Percentiles rank a stretch among this genome's conserved stretches.
Conservation (phyloP, 2,113 vertebrate species). For the Myotis davidii region DNA sequence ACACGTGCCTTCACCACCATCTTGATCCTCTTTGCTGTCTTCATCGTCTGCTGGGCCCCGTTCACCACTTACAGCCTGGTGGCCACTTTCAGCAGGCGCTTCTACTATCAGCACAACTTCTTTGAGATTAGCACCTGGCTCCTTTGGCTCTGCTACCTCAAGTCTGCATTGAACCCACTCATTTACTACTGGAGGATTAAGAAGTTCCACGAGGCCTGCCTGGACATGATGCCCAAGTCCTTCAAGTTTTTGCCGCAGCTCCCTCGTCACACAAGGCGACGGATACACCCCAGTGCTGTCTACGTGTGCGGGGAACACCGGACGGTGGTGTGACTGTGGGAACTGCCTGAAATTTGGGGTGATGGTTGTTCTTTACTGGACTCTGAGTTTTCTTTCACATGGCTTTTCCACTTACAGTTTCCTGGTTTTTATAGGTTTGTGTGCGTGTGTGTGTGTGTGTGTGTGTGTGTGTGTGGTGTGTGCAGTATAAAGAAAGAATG, state of each 20-base stretch:
- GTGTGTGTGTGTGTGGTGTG: slow-evolving; percentile 33
- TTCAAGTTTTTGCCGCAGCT: slow-evolving; percentile 96
- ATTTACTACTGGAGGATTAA: slow-evolving; percentile 99
- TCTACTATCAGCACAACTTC: slow-evolving; percentile 94
- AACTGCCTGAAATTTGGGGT: slow-evolving; percentile 12
- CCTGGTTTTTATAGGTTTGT: slow-evolving; percentile 67
- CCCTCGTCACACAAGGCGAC: slow-evolving; percentile 92
- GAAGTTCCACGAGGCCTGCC: slow-evolving; percentile 98
- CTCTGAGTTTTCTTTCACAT: slow-evolving; percentile 63
- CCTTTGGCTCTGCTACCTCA: slow-evolving; percentile 99
- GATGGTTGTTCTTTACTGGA: slow-evolving; percentile 60
- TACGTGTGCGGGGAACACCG: slow-evolving; percentile 97
- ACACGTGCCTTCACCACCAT: slow-evolving; percentile 99
- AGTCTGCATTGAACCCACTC: slow-evolving; percentile 97
- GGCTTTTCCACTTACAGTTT: slow-evolving; percentile 74
- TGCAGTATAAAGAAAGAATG: slow-evolving; percentile 53
- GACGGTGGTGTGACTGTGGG: slow-evolving; percentile 89
- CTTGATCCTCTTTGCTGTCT: slow-evolving; percentile 97
- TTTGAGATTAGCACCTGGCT: slow-evolving; percentile 99
- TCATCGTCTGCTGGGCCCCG: slow-evolving; percentile 95
- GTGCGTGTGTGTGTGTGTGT: background rate
- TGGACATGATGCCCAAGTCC: slow-evolving; percentile 96
- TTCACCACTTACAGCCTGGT: slow-evolving; percentile 96
- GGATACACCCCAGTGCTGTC: slow-evolving; percentile 95
- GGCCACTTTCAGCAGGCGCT: slow-evolving; percentile 93